Evolutionary conservation across 1,140 invertebrate species (phyloP).

Genomic region (Platyscapa corneri): DNA sequence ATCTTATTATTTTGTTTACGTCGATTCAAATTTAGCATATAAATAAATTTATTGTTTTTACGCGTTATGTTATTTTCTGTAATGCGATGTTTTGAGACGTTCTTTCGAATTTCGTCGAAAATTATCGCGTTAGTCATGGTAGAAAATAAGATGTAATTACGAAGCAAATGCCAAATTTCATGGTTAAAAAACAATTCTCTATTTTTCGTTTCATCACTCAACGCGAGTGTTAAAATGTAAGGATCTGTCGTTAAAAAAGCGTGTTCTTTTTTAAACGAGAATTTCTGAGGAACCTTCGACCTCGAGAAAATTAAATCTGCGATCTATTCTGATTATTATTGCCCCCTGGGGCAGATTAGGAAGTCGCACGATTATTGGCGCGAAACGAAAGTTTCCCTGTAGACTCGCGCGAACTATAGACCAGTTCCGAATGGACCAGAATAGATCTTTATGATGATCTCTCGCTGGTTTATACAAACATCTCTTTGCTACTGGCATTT

Average conservation of each 20-base stretch:
- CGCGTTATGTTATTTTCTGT: too few species aligned
- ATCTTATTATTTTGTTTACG: too few species aligned
- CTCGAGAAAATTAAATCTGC: constrained; percentile 6
- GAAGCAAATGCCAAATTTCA: too few species aligned
- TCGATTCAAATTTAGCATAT: too few species aligned
- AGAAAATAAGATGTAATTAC: too few species aligned
- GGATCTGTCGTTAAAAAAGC: not conserved
- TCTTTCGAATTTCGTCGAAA: too few species aligned
- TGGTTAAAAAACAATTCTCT: too few species aligned
- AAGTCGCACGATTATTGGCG: constrained; percentile 1
- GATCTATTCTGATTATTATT: constrained; percentile 11
- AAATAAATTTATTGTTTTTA: too few species aligned
- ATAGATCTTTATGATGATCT: constrained; percentile 48
- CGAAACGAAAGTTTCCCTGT: constrained; percentile 7
- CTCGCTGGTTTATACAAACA: constrained; percentile 18
- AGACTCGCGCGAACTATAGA: not conserved
- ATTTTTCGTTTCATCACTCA: not conserved
- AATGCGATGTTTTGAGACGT: too few species aligned
- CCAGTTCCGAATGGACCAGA: constrained; percentile 31
- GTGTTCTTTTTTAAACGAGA: not conserved
- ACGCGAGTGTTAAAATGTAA: too few species aligned
- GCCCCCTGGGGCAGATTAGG: not conserved
- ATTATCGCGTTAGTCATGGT: too few species aligned
- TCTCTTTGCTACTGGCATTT: constrained; percentile 33
- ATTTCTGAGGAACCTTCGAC: not conserved